A percentile compares a stretch with the other conserved stretches of the same genome.
Evolutionary conservation across 37 sponge, comb jelly and placozoan species (phyloP).

Genomic region (Tethya wilhelma): DNA sequence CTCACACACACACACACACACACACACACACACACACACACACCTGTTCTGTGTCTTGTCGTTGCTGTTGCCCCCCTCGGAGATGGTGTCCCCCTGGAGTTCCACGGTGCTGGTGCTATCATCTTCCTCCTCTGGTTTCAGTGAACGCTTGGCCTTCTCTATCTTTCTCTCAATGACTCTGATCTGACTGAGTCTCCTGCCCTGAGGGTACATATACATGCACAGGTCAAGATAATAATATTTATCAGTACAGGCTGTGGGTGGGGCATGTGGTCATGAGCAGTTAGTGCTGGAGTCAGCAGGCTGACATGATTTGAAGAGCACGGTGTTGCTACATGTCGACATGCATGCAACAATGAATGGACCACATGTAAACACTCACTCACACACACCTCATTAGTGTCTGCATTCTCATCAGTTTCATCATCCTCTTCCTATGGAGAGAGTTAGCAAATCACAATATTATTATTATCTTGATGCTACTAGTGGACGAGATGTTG

Average conservation of each 20-base stretch:
- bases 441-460: background rate
- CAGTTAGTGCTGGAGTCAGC: too few relatives aligned
- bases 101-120: background rate
- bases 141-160: constrained; percentile 25
- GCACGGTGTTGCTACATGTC: too few relatives aligned
- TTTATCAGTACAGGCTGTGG: too few relatives aligned
- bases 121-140: constrained; percentile 43
- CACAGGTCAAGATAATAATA: background rate
- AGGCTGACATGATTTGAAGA: too few relatives aligned
- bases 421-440: constrained; percentile 53
- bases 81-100: background rate
- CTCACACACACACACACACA: background rate
- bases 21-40: background rate
- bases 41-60: constrained; percentile 4
- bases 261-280: too few relatives aligned
- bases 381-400: constrained; percentile 7
- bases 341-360: too few relatives aligned
- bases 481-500: too few relatives aligned
- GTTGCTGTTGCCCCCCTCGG: too few relatives aligned
- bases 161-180: constrained; percentile 41
- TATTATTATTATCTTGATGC: background rate
- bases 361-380: too few relatives aligned
- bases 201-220: background rate
- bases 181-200: constrained; percentile 5
- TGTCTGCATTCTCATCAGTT: constrained; percentile 33